Percentiles rank a stretch among this genome's conserved stretches.
phyloP scores from a whole-genome alignment of 2,888 invertebrate species.

The Panzeria rudis region DNA sequence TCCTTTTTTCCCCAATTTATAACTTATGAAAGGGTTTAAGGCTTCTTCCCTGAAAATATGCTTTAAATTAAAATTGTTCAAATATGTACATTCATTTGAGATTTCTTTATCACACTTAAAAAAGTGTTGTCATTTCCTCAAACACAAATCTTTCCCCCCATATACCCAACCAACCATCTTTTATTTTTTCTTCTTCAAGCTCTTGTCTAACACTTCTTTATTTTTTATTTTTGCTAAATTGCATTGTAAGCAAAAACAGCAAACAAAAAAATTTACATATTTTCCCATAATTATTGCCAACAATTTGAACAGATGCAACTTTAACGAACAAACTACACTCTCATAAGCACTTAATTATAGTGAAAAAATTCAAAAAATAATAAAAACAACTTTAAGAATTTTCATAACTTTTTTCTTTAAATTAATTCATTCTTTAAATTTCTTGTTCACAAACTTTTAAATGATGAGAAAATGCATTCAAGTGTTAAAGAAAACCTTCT shows the following conservation, averaged over 20 bases:
- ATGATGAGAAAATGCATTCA: constrained; percentile 70
- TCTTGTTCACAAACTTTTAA: constrained; percentile 41
- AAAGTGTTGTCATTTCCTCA: neutral
- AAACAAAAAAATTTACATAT: constrained; percentile 35
- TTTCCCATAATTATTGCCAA: constrained; percentile 66
- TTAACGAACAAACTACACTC: constrained; percentile 19
- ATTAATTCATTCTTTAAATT: constrained; percentile 24
- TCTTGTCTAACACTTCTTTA: neutral
- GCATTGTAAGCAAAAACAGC: constrained; percentile 10
- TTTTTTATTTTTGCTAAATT: neutral
- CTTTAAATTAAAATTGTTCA: neutral
- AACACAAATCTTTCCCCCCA: neutral
- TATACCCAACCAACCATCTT: neutral
- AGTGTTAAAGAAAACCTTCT: constrained; percentile 54
- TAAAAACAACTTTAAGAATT: constrained; percentile 37
- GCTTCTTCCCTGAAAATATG: constrained; percentile 28
- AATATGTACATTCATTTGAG: neutral
- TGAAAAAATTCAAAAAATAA: neutral
- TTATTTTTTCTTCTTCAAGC: neutral
- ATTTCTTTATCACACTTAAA: neutral
- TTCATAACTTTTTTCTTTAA: constrained; percentile 37
- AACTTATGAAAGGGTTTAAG: neutral
- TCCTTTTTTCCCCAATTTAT: no score
- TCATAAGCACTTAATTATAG: constrained; percentile 56
- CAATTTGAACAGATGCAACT: constrained; percentile 14